Percentiles rank a stretch among this genome's conserved stretches.
Conservation (phyloP, 2,113 vertebrate species). For the Cyprinus carpio region DNA sequence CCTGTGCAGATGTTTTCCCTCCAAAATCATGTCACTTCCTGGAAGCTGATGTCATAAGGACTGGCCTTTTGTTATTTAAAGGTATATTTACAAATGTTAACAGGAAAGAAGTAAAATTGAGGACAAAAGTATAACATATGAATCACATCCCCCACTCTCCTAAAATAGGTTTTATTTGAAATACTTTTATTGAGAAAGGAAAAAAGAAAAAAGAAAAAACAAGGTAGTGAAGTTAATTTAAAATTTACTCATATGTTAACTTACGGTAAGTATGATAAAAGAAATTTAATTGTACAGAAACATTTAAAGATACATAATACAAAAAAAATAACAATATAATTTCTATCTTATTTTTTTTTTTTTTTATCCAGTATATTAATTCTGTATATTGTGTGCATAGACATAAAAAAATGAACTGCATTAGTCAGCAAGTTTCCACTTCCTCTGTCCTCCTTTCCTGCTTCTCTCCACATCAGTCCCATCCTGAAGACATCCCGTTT, state of each 20-base stretch:
- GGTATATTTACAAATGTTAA: background rate
- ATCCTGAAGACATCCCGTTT: conserved; percentile 26
- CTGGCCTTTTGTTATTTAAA: background rate
- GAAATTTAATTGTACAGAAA: background rate
- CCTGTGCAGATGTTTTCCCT: background rate
- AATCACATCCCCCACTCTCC: background rate
- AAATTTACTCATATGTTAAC: background rate
- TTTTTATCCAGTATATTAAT: background rate
- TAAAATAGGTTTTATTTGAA: background rate
- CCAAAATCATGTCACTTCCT: background rate
- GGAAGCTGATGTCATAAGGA: background rate
- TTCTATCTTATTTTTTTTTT: background rate
- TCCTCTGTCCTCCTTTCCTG: background rate
- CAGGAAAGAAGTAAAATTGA: background rate
- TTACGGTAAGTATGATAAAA: background rate
- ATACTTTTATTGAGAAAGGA: background rate
- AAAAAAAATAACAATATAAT: background rate
- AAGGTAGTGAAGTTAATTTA: no score
- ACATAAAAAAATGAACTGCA: background rate
- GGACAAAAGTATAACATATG: background rate
- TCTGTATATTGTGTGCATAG: background rate
- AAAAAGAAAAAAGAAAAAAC: no score
- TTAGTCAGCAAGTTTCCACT: background rate
- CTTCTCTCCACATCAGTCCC: background rate
- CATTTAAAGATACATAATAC: no score